phyloP scores from a whole-genome alignment of 1,140 invertebrate genomes.

The Pomacea maculata region DNA sequence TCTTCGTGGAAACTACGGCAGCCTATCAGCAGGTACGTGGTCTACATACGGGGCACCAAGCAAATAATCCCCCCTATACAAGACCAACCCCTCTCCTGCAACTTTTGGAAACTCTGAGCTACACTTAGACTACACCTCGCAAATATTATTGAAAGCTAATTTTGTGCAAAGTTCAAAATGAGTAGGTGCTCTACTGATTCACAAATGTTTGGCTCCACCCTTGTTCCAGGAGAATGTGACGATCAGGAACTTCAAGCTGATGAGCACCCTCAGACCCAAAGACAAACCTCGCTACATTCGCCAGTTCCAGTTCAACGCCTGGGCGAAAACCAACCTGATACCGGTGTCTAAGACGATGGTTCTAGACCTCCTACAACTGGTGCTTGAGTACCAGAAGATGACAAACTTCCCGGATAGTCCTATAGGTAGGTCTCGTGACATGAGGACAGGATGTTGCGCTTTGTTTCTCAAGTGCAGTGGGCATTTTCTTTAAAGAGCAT shows the following conservation, averaged over 20 bases:
- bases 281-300: slow-evolving; percentile 41
- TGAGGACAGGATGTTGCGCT: not conserved
- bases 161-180: too few relatives aligned
- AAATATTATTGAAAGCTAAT: too few relatives aligned
- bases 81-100: too few relatives aligned
- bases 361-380: slow-evolving; percentile 53
- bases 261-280: slow-evolving; percentile 39
- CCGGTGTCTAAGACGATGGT: slow-evolving; percentile 56
- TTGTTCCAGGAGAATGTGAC: slow-evolving; percentile 48
- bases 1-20: slow-evolving; percentile 51
- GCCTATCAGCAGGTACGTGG: slow-evolving; percentile 38
- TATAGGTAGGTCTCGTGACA: slow-evolving; percentile 22
- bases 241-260: slow-evolving; percentile 48
- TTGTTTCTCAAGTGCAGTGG: too few relatives aligned
- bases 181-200: too few relatives aligned
- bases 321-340: slow-evolving; percentile 51
- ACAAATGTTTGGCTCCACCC: too few relatives aligned
- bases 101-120: too few relatives aligned
- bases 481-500: too few relatives aligned
- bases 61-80: too few relatives aligned
- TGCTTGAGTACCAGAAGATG: slow-evolving; percentile 50
- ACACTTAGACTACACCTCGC: too few relatives aligned
- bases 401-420: slow-evolving; percentile 42
- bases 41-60: too few relatives aligned
- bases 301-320: slow-evolving; percentile 61